phyloP scores from a whole-genome alignment of 2,113 vertebrate genomes.

The Motacilla tschutschensis region DNA sequence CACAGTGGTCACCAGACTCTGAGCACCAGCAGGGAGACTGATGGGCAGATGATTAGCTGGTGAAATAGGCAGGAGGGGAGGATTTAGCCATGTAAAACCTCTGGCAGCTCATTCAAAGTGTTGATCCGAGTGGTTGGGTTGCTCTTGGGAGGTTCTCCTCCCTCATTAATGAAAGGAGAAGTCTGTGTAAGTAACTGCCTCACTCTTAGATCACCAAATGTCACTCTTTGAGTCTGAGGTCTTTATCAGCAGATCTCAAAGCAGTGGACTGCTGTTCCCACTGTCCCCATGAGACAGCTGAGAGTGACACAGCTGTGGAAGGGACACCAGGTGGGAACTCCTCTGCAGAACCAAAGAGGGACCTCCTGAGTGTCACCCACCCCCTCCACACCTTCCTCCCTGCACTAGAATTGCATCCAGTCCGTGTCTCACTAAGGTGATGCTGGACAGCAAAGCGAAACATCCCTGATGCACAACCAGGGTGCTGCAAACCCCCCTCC shows the following conservation, averaged over 20 bases:
- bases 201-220: not conserved
- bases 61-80: not conserved
- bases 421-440: accelerated
- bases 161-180: not conserved
- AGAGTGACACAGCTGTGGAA: not conserved
- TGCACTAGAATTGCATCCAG: not conserved
- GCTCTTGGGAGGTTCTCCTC: not conserved
- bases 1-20: not conserved
- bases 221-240: not conserved
- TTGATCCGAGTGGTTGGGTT: not conserved
- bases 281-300: not conserved
- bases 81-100: not conserved
- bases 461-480: not conserved
- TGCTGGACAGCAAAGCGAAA: not conserved
- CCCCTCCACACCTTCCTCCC: not conserved
- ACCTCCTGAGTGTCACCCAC: not conserved
- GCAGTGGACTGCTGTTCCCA: not conserved
- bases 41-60: not conserved
- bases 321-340: not conserved
- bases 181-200: not conserved
- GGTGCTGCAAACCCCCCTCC: not conserved
- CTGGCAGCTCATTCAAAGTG: not conserved
- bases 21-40: not conserved
- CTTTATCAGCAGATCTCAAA: not conserved
- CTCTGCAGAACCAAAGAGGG: not conserved